Evolutionary conservation across 2,888 invertebrate genomes (phyloP).

Genomic region (Herminia tarsipennalis): DNA sequence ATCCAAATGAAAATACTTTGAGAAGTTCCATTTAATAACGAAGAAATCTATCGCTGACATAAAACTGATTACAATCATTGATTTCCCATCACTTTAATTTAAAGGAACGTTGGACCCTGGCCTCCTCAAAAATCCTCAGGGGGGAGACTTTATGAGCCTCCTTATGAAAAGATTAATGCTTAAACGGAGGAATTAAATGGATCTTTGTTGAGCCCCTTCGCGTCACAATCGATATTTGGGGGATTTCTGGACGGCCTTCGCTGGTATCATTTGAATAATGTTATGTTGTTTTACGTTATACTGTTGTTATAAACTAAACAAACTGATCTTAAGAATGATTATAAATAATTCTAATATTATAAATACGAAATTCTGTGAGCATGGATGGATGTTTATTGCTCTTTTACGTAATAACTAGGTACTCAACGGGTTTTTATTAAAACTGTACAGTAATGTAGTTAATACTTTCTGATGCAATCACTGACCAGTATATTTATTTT

Average conservation of each 20-base stretch:
- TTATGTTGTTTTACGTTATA: slow-evolving; percentile 8
- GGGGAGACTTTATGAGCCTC: slow-evolving; percentile 47
- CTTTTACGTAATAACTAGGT: too few species aligned
- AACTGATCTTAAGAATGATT: too few species aligned
- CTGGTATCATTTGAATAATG: slow-evolving; percentile 4
- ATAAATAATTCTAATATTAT: too few species aligned
- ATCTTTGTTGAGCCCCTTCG: slow-evolving; percentile 41
- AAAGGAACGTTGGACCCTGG: slow-evolving; percentile 42
- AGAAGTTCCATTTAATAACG: slow-evolving; percentile 42
- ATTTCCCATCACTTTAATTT: slow-evolving; percentile 60
- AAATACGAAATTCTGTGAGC: too few species aligned
- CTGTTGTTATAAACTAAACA: slow-evolving; percentile 4
- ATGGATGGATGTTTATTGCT: too few species aligned
- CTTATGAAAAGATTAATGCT: slow-evolving; percentile 65
- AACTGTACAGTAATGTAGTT: too few species aligned
- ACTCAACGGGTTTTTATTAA: too few species aligned
- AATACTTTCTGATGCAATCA: too few species aligned
- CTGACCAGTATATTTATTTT: too few species aligned
- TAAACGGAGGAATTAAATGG: slow-evolving; percentile 63
- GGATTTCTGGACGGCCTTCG: slow-evolving; percentile 17
- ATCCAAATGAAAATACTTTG: slow-evolving; percentile 41
- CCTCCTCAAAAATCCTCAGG: slow-evolving; percentile 50
- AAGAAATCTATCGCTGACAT: slow-evolving; percentile 43
- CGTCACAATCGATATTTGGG: slow-evolving; percentile 35
- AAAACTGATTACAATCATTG: slow-evolving; percentile 57